phyloP scores from a whole-genome alignment of 2,888 invertebrate genomes.

The Helleia helle region DNA sequence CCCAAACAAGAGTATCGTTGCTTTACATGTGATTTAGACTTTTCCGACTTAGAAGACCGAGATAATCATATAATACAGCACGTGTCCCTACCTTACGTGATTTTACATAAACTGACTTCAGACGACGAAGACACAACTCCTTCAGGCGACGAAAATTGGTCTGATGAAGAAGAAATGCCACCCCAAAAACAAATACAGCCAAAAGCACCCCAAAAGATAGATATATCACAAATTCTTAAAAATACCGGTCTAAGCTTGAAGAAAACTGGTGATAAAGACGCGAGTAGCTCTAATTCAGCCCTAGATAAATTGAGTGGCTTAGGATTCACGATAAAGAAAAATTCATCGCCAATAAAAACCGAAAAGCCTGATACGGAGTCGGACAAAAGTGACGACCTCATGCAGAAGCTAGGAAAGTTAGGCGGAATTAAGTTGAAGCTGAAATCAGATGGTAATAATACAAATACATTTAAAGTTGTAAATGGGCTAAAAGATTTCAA shows the following conservation, averaged over 20 bases:
- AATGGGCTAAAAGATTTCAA: conserved; percentile 62
- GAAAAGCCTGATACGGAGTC: conserved; percentile 35
- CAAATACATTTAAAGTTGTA: conserved; percentile 56
- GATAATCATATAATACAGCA: conserved; percentile 71
- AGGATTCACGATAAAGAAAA: conserved; percentile 63
- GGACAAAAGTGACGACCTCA: conserved; percentile 36
- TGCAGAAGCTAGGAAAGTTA: conserved; percentile 54
- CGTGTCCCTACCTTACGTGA: conserved; percentile 68
- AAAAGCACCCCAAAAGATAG: conserved; percentile 54
- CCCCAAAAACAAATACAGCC: conserved; percentile 28
- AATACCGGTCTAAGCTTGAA: conserved; percentile 54
- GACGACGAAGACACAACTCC: conserved; percentile 59
- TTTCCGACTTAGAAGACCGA: conserved; percentile 52
- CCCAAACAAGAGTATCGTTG: conserved; percentile 60
- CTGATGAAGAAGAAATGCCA: conserved; percentile 51
- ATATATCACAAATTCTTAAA: conserved; percentile 53
- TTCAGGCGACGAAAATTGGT: conserved; percentile 61
- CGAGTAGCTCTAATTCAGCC: conserved; percentile 38
- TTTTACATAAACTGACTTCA: conserved; percentile 65
- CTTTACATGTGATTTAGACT: conserved; percentile 67
- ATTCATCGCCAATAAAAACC: conserved; percentile 46
- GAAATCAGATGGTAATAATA: conserved; percentile 54
- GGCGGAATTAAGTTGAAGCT: conserved; percentile 64
- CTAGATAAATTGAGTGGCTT: conserved; percentile 58
- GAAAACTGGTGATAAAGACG: conserved; percentile 34